Evolutionary conservation across 2,113 vertebrate genomes (phyloP), one percentile per base, ranked within the genome.

Genomic region (Callipepla californica): DNA sequence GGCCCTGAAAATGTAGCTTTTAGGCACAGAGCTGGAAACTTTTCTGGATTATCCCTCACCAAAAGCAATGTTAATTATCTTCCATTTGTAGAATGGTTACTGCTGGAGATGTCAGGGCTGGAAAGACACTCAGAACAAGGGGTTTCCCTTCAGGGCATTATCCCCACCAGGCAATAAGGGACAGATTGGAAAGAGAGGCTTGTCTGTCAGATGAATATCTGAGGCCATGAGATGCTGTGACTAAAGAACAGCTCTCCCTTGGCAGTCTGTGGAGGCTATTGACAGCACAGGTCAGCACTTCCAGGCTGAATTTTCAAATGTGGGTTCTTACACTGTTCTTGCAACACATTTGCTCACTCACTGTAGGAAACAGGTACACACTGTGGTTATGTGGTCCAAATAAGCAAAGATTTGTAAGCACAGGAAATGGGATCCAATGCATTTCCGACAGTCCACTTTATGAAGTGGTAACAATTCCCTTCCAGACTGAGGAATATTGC

Each of bases 321-420:
- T 51, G 47, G 12, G 19, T 61, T 94, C 83, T 84, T 55, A 45
- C 18, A 32, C 30, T 50, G 40, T 26, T 84, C 89, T 68, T 61
- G 51, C 57, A 86, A 75, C 68, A 78, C 55, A 28, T 68, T 80
- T 80, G 4, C 57, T 83, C 0, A 5, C 47, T 16, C 2, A 7
- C n/a, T 75, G 72, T 77, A 79, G 90, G 86, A 95, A 92, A 58
- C 50, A 87, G 86, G 65, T 65, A 90, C 77, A 90, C 2, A 4
- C 73, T 81, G 83, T 89, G 86, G 84, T 90, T 94, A 42, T 25
- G 83, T 87, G 77, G 69, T 92, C 89, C 84, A 73, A 23, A 12
- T 2, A 61, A 75, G 73, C 61, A 75, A 68, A 84, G 61, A 40
- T 80, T 81, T 0, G 0, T 22, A 30, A 0, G 1, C 55, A 40